Evolutionary conservation across 1,140 invertebrate genomes (phyloP).

Genomic region (Atta colombica): DNA sequence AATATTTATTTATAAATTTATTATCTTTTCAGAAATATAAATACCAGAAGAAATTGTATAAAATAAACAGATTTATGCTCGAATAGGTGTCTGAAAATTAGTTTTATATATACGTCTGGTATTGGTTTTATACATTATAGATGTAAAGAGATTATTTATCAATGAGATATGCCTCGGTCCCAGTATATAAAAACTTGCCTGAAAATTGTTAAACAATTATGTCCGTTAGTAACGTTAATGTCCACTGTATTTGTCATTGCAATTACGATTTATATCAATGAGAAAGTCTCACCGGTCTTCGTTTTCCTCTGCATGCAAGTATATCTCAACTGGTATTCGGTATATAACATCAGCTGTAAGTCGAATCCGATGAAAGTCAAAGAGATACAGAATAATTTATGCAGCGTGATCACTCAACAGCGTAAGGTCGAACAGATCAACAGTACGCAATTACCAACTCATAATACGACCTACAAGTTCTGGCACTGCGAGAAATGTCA

Average conservation of each 20-base stretch:
- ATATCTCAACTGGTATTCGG: constrained; percentile 80
- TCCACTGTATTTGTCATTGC: constrained; percentile 51
- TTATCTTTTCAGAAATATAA: constrained; percentile 5
- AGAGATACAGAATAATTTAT: constrained; percentile 43
- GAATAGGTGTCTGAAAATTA: not conserved
- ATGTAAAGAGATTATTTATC: constrained; percentile 1
- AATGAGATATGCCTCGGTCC: not conserved
- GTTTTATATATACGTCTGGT: not conserved
- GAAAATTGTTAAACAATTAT: constrained; percentile 28
- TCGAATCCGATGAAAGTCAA: constrained; percentile 70
- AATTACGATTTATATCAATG: constrained; percentile 76
- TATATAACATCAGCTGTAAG: constrained; percentile 74
- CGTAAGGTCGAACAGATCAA: not conserved
- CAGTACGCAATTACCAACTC: not conserved
- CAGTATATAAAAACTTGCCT: constrained; percentile 45
- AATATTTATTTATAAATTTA: not conserved
- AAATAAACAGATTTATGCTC: not conserved
- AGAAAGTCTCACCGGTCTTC: constrained; percentile 74
- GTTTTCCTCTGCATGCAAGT: constrained; percentile 78
- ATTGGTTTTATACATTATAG: constrained; percentile 15
- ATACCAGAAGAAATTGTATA: constrained; percentile 3
- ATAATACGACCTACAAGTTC: constrained; percentile 64
- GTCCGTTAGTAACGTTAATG: constrained; percentile 47
- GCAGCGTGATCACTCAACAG: not conserved
- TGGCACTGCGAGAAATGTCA: constrained; percentile 80